A percentile compares a stretch with the other conserved stretches of the same genome.
Evolutionary conservation across 2,113 vertebrate genomes (phyloP).

Genomic region (Leucosticte australis): DNA sequence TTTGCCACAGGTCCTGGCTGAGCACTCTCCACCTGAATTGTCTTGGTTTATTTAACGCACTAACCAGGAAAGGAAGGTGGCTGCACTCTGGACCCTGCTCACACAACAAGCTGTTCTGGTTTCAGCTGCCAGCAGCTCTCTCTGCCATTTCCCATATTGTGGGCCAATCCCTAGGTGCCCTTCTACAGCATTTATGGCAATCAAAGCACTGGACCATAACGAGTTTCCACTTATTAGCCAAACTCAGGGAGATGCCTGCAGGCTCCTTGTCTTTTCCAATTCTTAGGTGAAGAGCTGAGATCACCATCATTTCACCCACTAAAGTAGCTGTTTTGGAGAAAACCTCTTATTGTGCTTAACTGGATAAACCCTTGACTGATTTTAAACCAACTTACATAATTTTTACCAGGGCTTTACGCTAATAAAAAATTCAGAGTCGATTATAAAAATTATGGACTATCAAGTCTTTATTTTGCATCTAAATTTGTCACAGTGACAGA

Average conservation of each 20-base stretch:
- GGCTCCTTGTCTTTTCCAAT: not conserved
- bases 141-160: not conserved
- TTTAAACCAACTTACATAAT: not conserved
- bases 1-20: not conserved
- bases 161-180: not conserved
- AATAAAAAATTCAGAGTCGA: not conserved
- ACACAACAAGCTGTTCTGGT: no score
- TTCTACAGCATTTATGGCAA: not conserved
- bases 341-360: not conserved
- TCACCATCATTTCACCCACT: not conserved
- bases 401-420: not conserved
- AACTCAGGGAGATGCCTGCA: not conserved
- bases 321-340: not conserved
- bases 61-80: not conserved
- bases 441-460: not conserved
- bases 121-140: not conserved
- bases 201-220: not conserved
- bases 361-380: not conserved
- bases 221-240: not conserved
- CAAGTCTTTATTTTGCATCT: not conserved
- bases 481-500: not conserved
- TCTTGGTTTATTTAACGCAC: not conserved
- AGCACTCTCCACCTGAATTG: not conserved
- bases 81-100: not conserved
- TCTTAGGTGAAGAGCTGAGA: not conserved